Evolutionary conservation across 2,797 vertebrate genomes (phyloP).

Genomic region (Amblyraja radiata): DNA sequence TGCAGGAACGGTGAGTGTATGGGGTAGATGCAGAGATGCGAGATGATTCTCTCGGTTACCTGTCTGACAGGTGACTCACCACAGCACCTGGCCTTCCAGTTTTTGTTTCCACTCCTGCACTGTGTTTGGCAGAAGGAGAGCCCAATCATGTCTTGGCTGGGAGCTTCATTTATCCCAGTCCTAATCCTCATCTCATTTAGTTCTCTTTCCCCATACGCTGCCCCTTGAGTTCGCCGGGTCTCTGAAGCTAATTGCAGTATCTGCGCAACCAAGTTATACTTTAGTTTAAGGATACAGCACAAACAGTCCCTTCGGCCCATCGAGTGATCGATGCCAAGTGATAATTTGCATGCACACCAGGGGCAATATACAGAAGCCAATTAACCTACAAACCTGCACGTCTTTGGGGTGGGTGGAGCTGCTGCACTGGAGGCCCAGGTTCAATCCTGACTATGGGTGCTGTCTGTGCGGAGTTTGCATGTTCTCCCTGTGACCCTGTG

Average conservation of each 20-base stretch:
- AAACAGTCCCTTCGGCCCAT: background rate
- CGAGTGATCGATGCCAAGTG: too few relatives aligned
- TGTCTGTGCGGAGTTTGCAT: too few relatives aligned
- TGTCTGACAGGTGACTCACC: background rate
- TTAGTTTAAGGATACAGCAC: background rate
- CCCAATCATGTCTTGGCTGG: background rate
- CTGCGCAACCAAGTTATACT: background rate
- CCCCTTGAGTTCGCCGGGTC: background rate
- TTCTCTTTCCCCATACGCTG: background rate
- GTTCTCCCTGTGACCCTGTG: too few relatives aligned
- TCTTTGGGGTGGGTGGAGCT: too few relatives aligned
- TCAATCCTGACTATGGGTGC: too few relatives aligned
- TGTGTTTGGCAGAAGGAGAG: background rate
- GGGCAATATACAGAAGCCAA: too few relatives aligned
- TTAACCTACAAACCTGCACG: too few relatives aligned
- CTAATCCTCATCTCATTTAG: background rate
- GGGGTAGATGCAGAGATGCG: background rate
- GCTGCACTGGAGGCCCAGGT: too few relatives aligned
- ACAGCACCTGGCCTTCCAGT: too few relatives aligned
- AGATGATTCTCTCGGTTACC: background rate
- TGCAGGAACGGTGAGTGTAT: too few relatives aligned
- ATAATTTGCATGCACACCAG: too few relatives aligned
- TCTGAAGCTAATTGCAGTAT: background rate
- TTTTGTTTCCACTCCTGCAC: background rate
- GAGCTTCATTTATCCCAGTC: background rate